Conservation (phyloP, 2,113 vertebrate genomes). For the Picathartes gymnocephalus region DNA sequence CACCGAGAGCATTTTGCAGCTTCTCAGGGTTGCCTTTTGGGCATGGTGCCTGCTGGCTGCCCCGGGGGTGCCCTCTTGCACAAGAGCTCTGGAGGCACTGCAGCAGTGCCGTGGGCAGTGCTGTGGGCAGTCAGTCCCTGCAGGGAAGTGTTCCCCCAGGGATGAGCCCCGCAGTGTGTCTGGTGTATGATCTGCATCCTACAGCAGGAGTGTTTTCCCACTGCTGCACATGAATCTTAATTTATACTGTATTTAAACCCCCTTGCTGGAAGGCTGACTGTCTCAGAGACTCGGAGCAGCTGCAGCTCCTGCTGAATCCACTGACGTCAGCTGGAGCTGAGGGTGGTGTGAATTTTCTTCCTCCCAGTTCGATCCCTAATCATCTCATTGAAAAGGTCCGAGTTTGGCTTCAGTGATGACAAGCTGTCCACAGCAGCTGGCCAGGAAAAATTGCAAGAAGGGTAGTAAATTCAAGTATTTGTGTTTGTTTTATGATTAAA, state of each 20-base stretch:
- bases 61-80: neutral
- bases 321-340: neutral
- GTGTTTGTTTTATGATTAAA: neutral
- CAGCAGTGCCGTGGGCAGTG: neutral
- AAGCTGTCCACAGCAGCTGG: neutral
- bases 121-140: neutral
- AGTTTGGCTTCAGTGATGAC: neutral
- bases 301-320: constrained; percentile 8
- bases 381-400: neutral
- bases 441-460: neutral
- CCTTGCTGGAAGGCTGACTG: neutral
- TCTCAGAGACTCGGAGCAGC: neutral
- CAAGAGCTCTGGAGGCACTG: neutral
- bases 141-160: neutral
- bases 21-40: neutral
- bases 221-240: neutral
- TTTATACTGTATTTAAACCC: neutral
- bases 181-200: neutral
- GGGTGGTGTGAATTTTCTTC: neutral
- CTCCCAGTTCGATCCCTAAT: neutral
- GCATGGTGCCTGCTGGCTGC: neutral
- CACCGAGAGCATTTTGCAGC: neutral
- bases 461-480: neutral
- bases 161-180: neutral
- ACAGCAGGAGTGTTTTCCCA: neutral